Conservation (phyloP, 2,888 invertebrate genomes). For the Ectobius pallidus region DNA sequence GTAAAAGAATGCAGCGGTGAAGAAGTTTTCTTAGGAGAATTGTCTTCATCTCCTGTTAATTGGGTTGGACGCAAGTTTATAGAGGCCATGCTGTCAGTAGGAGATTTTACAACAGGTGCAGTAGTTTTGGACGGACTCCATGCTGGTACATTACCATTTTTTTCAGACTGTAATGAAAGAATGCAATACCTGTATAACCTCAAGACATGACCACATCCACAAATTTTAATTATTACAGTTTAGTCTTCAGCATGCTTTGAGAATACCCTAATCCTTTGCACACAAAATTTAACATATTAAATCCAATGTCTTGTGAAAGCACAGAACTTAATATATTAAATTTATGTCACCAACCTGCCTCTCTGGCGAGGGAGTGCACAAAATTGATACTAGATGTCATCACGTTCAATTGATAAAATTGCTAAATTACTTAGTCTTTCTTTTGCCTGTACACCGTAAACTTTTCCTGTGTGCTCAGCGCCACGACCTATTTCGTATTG, state of each 20-base stretch:
- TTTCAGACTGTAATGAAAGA: constrained; percentile 29
- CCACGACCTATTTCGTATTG: no score
- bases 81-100: constrained; percentile 11
- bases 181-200: neutral
- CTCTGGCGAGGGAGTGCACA: no score
- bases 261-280: no score
- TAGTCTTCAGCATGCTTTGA: neutral
- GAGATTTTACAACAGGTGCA: constrained; percentile 11
- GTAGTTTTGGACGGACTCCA: constrained; percentile 27
- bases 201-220: neutral
- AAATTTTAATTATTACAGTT: neutral
- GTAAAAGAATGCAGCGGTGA: constrained; percentile 70
- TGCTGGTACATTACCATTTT: constrained; percentile 36
- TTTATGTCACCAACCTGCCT: no score
- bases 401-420: no score
- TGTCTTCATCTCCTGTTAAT: constrained; percentile 44
- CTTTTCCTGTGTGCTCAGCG: no score
- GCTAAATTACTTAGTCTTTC: no score
- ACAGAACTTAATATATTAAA: no score
- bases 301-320: neutral
- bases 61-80: neutral
- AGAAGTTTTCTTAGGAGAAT: constrained; percentile 45
- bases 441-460: no score
- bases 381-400: no score
- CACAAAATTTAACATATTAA: neutral